Evolutionary conservation across 2,113 vertebrate genomes (phyloP), one percentile per base, ranked within the genome.

Genomic region (Chloroceryle aenea): DNA sequence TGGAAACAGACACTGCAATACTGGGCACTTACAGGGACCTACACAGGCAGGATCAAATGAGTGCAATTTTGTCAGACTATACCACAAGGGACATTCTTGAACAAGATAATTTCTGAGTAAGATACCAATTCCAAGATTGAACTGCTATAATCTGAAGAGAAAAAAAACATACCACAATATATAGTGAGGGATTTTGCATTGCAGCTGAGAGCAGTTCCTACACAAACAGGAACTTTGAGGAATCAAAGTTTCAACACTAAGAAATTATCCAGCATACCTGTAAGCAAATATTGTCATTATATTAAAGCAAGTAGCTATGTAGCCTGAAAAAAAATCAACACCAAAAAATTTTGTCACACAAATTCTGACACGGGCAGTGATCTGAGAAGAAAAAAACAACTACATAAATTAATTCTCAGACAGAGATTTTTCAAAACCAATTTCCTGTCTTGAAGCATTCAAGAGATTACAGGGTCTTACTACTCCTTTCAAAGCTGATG

Each of bases 401-500:
- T 17, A 38, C 9, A 4, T 45, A 81, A 92, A 90, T 52, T 23
- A 93, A 89, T 64, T 63, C 83, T 83, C 61, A 81, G 63, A 12
- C 32, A 64, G 76, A 69, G 29, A 90, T 23, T 81, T 90, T 90
- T 43, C 84, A 77, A 87, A 78, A 34, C 61, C 1, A 2, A 92
- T 95, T 90, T 92, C 84, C 80, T 77, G 75, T 58, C 59, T 81
- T 32, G 68, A 38, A 58, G 68, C 63, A 42, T 42, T 77, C 50
- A 84, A 68, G 34, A 89, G 83, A 79, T 94, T 81, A 77, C 72
- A 88, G 56, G 52, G 85, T 75, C 82, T 88, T 95, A 95, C 95
- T 74, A 88, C 76, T 94, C 58, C 82, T 72, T 83, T 89, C 84
- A 83, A 75, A 96, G 88, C n/a, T 59, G 61, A 90, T 88, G 90